These are phyloP conservation scores for Pollenia griseotomentosa DNA, from an alignment of 2,888 invertebrate species.

Conservation along the genomic window DNA sequence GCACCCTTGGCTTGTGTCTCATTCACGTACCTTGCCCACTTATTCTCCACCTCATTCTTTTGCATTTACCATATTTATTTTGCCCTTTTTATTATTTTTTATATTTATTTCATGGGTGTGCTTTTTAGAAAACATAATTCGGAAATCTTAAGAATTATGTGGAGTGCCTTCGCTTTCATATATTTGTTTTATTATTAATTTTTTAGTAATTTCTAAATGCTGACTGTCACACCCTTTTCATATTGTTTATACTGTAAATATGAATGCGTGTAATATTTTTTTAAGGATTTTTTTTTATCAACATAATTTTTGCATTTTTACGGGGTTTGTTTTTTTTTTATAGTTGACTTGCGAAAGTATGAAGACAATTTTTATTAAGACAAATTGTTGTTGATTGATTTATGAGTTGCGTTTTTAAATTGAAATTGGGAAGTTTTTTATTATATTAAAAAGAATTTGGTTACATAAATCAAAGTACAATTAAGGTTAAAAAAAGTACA, in stretches of 20 bases:
- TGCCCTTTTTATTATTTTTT: slow-evolving; percentile 13
- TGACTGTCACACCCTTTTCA: slow-evolving; percentile 75
- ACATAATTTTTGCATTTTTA: slow-evolving; percentile 48
- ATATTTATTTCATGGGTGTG: slow-evolving; percentile 57
- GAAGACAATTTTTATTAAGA: slow-evolving; percentile 80
- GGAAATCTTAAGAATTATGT: slow-evolving; percentile 66
- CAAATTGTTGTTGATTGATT: slow-evolving; percentile 78
- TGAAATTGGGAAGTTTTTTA: neutral
- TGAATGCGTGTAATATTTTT: slow-evolving; percentile 73
- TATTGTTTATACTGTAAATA: slow-evolving; percentile 68
- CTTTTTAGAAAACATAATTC: slow-evolving; percentile 63
- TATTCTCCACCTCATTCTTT: neutral
- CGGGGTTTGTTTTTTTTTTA: neutral
- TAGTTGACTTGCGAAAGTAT: slow-evolving; percentile 29
- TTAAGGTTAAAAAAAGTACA: too few relatives aligned
- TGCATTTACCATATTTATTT: slow-evolving; percentile 27
- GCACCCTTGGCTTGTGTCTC: slow-evolving; percentile 8
- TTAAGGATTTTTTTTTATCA: slow-evolving; percentile 58
- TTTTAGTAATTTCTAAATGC: slow-evolving; percentile 27
- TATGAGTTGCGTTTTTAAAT: slow-evolving; percentile 45
- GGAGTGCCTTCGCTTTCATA: slow-evolving; percentile 46
- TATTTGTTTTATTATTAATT: slow-evolving; percentile 3
- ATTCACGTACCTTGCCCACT: slow-evolving; percentile 35
- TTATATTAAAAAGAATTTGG: neutral
- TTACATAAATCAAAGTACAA: too few relatives aligned